phyloP scores from a whole-genome alignment of 2,113 vertebrate species.

The Apistogramma diplotaenia region DNA sequence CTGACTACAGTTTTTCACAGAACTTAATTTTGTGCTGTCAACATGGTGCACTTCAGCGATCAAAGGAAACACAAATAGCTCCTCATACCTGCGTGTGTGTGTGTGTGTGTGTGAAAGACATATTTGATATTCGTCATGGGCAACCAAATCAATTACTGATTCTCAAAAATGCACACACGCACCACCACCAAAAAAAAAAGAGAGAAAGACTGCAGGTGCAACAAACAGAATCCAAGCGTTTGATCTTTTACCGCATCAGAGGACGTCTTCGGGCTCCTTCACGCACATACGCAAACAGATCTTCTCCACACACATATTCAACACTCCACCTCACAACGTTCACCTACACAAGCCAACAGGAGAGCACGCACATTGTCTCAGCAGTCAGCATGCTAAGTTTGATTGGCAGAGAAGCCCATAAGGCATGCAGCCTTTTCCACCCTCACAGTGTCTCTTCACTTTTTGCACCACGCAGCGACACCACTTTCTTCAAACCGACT shows the following conservation, averaged over 20 bases:
- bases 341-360: conserved; percentile 6
- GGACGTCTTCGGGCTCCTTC: not conserved
- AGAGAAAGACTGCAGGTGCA: not conserved
- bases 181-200: not conserved
- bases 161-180: not conserved
- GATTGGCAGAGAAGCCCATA: not conserved
- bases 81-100: not conserved
- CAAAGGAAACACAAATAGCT: not conserved
- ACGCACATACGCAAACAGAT: not conserved
- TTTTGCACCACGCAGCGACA: not conserved
- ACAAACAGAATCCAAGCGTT: conserved; percentile 16
- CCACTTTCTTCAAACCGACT: not conserved
- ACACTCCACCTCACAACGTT: not conserved
- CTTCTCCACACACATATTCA: not conserved
- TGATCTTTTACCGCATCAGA: conserved; percentile 5
- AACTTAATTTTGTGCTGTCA: too few relatives aligned
- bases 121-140: not conserved
- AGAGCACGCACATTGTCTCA: not conserved
- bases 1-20: too few relatives aligned
- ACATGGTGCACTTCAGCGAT: not conserved
- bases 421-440: not conserved
- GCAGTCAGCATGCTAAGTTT: not conserved
- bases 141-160: not conserved
- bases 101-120: not conserved
- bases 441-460: not conserved